Evolutionary conservation across 2,888 invertebrate genomes (phyloP).

Genomic region (Tholera decimalis): DNA sequence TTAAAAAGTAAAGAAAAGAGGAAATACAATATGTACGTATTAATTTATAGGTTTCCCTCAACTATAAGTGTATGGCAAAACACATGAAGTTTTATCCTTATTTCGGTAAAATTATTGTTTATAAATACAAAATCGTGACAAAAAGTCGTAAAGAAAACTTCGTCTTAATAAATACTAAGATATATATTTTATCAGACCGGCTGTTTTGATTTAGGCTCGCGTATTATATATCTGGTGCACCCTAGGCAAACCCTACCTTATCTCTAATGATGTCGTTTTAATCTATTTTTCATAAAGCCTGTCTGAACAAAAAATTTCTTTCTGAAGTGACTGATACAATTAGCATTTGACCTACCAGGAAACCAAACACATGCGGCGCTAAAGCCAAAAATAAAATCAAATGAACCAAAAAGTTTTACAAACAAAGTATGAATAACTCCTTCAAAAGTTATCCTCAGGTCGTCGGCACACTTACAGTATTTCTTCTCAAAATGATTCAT

Average conservation of each 20-base stretch:
- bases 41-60: background rate
- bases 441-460: conserved; percentile 49
- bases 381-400: conserved; percentile 22
- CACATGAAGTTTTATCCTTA: background rate
- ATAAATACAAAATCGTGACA: background rate
- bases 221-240: no score
- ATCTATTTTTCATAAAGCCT: background rate
- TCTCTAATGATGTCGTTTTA: no score
- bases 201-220: background rate
- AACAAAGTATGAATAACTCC: conserved; percentile 45
- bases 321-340: background rate
- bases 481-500: conserved; percentile 60
- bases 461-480: conserved; percentile 66
- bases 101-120: conserved; percentile 6
- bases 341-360: conserved; percentile 32
- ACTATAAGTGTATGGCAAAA: background rate
- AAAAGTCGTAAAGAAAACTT: background rate
- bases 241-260: no score
- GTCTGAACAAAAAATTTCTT: background rate
- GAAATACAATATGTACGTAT: no score
- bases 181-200: no score
- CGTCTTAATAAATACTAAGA: background rate
- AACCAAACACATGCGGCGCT: conserved; percentile 16
- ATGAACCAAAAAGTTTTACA: conserved; percentile 40
- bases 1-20: no score